These are phyloP conservation scores for Nasonia vitripennis DNA, from an alignment of 1,140 invertebrate genomes.

Conservation along the genomic window DNA sequence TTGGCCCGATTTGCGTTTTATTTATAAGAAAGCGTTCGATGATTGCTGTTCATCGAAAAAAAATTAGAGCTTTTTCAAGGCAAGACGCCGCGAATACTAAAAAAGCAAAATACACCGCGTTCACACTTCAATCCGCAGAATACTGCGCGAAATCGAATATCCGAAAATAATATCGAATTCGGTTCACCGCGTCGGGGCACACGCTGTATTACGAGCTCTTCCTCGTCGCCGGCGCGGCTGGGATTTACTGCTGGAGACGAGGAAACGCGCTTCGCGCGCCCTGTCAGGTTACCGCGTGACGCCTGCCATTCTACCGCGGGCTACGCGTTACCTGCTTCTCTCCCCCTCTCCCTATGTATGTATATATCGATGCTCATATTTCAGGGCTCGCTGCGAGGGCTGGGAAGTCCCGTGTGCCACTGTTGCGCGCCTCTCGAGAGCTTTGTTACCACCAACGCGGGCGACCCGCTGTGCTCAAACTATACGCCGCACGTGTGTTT, in stretches of 20 bases:
- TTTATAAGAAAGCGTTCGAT: no score
- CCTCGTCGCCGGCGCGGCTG: not conserved
- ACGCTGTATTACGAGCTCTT: not conserved
- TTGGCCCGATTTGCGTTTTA: no score
- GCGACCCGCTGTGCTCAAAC: no score
- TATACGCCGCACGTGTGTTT: no score
- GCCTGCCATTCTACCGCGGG: not conserved
- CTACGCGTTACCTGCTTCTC: not conserved
- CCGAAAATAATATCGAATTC: conserved; percentile 24
- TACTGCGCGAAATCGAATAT: not conserved
- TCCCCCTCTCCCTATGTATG: not conserved
- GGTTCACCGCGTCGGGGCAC: not conserved
- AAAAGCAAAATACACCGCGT: no score
- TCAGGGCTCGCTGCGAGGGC: not conserved
- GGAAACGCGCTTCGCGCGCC: not conserved
- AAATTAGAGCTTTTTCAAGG: no score
- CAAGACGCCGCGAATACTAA: no score
- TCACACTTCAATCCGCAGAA: no score
- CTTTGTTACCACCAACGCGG: not conserved
- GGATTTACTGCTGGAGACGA: not conserved
- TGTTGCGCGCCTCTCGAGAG: not conserved
- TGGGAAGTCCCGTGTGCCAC: not conserved
- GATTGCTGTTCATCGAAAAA: no score
- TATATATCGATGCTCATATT: conserved; percentile 22
- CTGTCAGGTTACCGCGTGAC: not conserved